These are phyloP conservation scores for Amphiura filiformis DNA, from an alignment of 35 echinoderm and acorn worm species.

Conservation along the genomic window DNA sequence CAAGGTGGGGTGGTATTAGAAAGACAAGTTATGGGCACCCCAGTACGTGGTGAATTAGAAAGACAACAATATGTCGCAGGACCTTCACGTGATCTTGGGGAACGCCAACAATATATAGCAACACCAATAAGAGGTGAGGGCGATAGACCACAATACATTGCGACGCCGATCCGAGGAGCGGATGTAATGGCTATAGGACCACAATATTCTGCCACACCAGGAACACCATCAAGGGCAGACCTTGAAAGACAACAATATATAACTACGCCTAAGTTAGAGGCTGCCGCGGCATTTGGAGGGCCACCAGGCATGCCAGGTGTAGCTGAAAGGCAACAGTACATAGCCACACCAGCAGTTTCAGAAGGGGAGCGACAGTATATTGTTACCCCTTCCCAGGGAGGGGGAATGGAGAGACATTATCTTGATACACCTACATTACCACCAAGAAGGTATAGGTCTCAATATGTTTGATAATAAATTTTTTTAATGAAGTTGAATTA, in stretches of 20 bases:
- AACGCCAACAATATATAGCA: slow-evolving; percentile 3
- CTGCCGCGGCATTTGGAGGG: no score
- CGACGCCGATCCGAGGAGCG: background rate
- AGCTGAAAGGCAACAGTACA: background rate
- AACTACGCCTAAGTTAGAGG: no score
- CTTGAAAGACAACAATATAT: no score
- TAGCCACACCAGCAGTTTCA: background rate
- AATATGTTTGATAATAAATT: slow-evolving; percentile 3
- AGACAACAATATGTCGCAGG: background rate
- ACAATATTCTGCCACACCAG: background rate
- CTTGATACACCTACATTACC: background rate
- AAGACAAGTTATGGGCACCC: background rate
- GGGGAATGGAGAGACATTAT: slow-evolving; percentile 6
- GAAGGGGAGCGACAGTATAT: background rate
- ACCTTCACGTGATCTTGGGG: background rate
- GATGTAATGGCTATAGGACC: background rate
- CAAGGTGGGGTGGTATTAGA: background rate
- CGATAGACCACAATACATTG: background rate
- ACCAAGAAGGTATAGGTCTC: background rate
- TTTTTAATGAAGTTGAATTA: background rate
- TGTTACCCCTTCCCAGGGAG: background rate
- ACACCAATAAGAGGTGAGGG: background rate
- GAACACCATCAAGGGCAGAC: background rate
- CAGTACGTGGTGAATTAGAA: background rate
- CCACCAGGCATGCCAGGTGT: background rate